These are phyloP conservation scores for Bolborhynchus lineola DNA, from an alignment of 2,113 vertebrate species.

Conservation along the genomic window DNA sequence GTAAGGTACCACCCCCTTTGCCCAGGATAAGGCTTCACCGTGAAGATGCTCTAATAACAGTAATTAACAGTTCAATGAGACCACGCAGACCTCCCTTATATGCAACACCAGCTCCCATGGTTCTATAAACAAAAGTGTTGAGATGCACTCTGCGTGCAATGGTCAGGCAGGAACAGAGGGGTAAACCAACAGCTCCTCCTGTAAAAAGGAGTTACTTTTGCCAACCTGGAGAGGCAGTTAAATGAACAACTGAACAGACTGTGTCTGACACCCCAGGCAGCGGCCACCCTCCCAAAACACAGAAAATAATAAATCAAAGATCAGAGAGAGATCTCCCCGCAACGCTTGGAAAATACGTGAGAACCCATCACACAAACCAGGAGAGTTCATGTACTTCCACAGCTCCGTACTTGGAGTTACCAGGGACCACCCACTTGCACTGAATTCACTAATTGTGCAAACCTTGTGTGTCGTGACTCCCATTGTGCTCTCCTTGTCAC, in stretches of 20 bases:
- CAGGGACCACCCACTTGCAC: neutral
- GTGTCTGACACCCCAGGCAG: fast-evolving
- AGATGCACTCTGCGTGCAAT: neutral
- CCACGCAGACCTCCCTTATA: neutral
- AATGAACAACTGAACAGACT: neutral
- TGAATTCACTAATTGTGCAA: conserved; percentile 8
- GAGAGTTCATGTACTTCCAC: neutral
- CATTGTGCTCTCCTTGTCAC: conserved; percentile 15
- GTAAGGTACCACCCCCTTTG: neutral
- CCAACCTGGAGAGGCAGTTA: neutral
- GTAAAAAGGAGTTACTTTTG: neutral
- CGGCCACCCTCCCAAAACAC: neutral
- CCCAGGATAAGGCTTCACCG: neutral
- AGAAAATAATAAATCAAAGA: neutral
- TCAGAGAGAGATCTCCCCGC: neutral
- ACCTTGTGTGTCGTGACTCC: conserved; percentile 13
- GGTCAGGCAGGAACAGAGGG: neutral
- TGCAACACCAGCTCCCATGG: neutral
- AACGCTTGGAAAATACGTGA: neutral
- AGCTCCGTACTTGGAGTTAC: neutral
- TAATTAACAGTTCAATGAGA: neutral
- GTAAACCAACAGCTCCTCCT: neutral
- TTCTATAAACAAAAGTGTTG: neutral
- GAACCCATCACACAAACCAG: neutral
- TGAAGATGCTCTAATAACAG: neutral